Conservation (phyloP, 2,888 invertebrate species). For the Eustalomyia histrio region DNA sequence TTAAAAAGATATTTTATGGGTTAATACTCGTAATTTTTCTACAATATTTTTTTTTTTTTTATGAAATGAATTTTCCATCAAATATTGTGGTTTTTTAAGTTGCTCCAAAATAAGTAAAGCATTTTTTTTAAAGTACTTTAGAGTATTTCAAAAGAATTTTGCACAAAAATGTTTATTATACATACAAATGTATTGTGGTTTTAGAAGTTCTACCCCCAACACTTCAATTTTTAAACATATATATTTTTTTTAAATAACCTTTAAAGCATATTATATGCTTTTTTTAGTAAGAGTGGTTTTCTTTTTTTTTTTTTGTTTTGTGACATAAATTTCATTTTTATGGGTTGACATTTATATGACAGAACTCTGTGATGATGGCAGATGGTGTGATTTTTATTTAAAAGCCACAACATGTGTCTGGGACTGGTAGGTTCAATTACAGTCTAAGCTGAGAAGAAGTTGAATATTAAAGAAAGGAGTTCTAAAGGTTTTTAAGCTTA, state of each 20-base stretch:
- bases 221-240: background rate
- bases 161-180: no score
- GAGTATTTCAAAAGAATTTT: no score
- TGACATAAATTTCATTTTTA: constrained; percentile 47
- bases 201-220: background rate
- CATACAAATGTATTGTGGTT: background rate
- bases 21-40: no score
- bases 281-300: constrained; percentile 28
- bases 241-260: constrained; percentile 10
- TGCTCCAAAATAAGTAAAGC: no score
- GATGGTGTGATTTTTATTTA: constrained; percentile 52
- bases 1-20: no score
- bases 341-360: constrained; percentile 54
- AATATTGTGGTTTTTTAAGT: no score
- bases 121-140: no score
- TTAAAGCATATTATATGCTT: constrained; percentile 5
- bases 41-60: no score
- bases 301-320: constrained; percentile 15
- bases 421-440: constrained; percentile 3
- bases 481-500: background rate
- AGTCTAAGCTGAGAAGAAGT: background rate
- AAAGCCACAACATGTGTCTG: constrained; percentile 40
- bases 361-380: constrained; percentile 36
- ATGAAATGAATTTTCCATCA: no score
- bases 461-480: background rate